Evolutionary conservation across 2,113 vertebrate genomes (phyloP), one percentile per base, ranked within the genome.

Genomic region (Calyptommatus sinebrachiatus): DNA sequence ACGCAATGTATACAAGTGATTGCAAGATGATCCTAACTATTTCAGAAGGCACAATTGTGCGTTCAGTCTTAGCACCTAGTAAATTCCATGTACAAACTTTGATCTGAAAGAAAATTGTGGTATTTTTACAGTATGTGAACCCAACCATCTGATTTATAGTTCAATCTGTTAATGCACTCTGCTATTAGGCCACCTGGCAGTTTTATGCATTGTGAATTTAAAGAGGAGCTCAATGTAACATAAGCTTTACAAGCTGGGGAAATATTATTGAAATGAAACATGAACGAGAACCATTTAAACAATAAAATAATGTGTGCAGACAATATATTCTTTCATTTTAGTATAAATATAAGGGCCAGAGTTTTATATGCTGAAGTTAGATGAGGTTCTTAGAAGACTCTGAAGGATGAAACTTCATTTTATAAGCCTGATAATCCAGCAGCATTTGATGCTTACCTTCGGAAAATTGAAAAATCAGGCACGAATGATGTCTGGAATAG

Each of bases 211-310:
- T 95, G 93, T 94, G 95, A 95, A 95, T 95, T 95, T 95, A 95
- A 95, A 95, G 94, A 95, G 93, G 93, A 94, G 91, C 94, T 95
- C 93, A 89, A 94, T 89, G 93, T 95, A 95, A 95, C 94, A 94
- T 94, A 95, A 95, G 94, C 93, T 94, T 95, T 95, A 95, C 95
- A 95, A 94, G 95, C 93, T 94, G 90, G 93, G 90, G 93, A 95
- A 95, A 95, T 95, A 95, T 95, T 95, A 95, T 95, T 95, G 95
- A 95, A 95, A 95, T 95, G 94, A 95, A 95, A 95, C 94, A 95
- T 93, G 94, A 95, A 95, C 92, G 92, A 95, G 93, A 89, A 91
- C 92, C 92, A 94, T 94, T 95, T 95, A 95, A 94, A 95, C 94
- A 94, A 94, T 95, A 95, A 95, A 95, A 95, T 94, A 94, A 94